Percentiles rank a stretch among this genome's conserved stretches.
phyloP scores from a whole-genome alignment of 2,797 vertebrate species.

The Crenichthys baileyi region DNA sequence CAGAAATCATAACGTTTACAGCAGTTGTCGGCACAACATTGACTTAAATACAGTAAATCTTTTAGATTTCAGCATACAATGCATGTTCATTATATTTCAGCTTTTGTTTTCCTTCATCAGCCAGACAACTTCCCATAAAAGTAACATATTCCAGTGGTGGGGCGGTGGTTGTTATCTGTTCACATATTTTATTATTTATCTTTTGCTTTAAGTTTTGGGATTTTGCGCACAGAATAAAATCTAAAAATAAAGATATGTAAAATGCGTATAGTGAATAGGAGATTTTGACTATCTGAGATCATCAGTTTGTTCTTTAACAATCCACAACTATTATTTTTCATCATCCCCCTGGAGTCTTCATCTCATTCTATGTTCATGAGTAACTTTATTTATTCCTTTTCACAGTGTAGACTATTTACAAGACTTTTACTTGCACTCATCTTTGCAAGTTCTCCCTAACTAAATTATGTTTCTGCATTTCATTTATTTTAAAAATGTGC shows the following conservation, averaged over 20 bases:
- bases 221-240: not conserved
- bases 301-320: not conserved
- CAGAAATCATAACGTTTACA: not conserved
- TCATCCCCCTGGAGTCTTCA: not conserved
- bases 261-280: not conserved
- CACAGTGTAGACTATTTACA: not conserved
- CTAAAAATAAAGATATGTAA: not conserved
- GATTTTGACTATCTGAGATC: not conserved
- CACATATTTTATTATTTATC: not conserved
- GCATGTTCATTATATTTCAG: not conserved
- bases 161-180: not conserved
- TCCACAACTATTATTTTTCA: not conserved
- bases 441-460: not conserved
- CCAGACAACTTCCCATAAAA: not conserved
- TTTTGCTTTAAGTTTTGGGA: conserved; percentile 28
- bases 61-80: not conserved
- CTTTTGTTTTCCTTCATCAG: not conserved
- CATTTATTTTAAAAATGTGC: not conserved
- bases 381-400: not conserved
- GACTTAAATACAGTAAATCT: not conserved
- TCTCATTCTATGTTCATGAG: not conserved
- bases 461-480: not conserved
- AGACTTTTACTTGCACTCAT: not conserved
- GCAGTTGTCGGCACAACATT: not conserved
- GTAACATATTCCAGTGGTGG: not conserved